These are phyloP conservation scores for Biston betularia DNA, from an alignment of 2,888 invertebrate species.

Conservation along the genomic window DNA sequence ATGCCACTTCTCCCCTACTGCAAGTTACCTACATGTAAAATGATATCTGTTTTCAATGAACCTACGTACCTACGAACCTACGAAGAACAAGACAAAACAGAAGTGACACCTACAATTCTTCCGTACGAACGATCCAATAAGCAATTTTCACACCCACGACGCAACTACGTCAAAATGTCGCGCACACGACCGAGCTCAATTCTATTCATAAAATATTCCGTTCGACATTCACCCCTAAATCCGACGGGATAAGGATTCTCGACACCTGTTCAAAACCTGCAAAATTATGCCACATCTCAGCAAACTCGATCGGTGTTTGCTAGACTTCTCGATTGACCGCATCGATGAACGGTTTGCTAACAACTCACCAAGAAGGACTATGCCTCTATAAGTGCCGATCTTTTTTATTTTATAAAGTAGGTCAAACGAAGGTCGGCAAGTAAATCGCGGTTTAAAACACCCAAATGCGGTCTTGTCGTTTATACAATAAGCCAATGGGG, in stretches of 20 bases:
- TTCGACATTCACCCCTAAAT: conserved; percentile 25
- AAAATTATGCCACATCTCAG: neutral
- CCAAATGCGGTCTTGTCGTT: conserved; percentile 57
- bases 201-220: conserved; percentile 10
- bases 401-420: conserved; percentile 52
- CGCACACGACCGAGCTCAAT: conserved; percentile 15
- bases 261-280: conserved; percentile 10
- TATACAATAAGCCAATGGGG: conserved; percentile 53
- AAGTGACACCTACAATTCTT: conserved; percentile 57
- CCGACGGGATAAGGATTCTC: conserved; percentile 9
- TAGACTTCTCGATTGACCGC: conserved; percentile 34
- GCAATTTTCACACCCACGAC: conserved; percentile 53
- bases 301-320: neutral
- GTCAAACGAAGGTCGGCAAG: conserved; percentile 58
- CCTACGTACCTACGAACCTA: no score
- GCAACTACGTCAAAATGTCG: conserved; percentile 45
- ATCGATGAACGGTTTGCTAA: conserved; percentile 11
- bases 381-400: conserved; percentile 27
- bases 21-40: no score
- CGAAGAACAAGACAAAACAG: conserved; percentile 51
- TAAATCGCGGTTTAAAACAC: conserved; percentile 59
- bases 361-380: conserved; percentile 27
- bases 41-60: conserved; percentile 44
- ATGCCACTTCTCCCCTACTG: no score
- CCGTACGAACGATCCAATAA: conserved; percentile 58